Percentiles rank a stretch among this genome's conserved stretches.
Evolutionary conservation across 1,140 invertebrate species (phyloP).

Genomic region (Caenorhabditis tropicalis): DNA sequence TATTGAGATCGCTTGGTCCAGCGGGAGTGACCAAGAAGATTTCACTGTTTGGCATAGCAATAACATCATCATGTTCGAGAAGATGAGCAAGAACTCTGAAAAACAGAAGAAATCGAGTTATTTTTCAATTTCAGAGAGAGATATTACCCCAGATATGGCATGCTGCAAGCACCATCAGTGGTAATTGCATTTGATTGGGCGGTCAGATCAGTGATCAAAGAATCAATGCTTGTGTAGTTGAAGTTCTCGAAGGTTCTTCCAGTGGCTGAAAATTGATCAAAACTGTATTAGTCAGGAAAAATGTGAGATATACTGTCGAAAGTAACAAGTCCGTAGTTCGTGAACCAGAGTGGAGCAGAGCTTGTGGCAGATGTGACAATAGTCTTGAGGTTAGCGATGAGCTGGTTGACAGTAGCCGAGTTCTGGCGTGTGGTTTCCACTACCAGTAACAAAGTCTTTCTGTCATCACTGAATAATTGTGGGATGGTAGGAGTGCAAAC

Average conservation of each 20-base stretch:
- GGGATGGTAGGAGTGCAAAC: slow-evolving; percentile 1
- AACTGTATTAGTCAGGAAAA: not conserved
- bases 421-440: slow-evolving; percentile 47
- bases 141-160: slow-evolving; percentile 22
- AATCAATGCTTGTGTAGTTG: slow-evolving; percentile 11
- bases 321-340: slow-evolving; percentile 46
- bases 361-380: slow-evolving; percentile 7
- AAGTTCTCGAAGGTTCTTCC: not conserved
- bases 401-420: slow-evolving; percentile 27
- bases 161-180: slow-evolving; percentile 21
- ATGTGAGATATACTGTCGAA: slow-evolving; percentile 28
- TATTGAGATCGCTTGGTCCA: slow-evolving; percentile 13
- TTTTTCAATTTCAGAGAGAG: no score
- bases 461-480: slow-evolving; percentile 38
- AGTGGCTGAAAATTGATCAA: slow-evolving; percentile 38
- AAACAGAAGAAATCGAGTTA: not conserved
- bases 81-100: slow-evolving; percentile 38
- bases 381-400: slow-evolving; percentile 21
- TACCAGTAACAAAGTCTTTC: slow-evolving; percentile 46
- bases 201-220: slow-evolving; percentile 32
- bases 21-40: slow-evolving; percentile 49
- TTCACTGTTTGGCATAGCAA: slow-evolving; percentile 50
- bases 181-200: not conserved
- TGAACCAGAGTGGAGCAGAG: slow-evolving; percentile 46
- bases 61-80: slow-evolving; percentile 13